Conservation (phyloP, 2,113 vertebrate species). For the Chaetorhynchus papuensis region DNA sequence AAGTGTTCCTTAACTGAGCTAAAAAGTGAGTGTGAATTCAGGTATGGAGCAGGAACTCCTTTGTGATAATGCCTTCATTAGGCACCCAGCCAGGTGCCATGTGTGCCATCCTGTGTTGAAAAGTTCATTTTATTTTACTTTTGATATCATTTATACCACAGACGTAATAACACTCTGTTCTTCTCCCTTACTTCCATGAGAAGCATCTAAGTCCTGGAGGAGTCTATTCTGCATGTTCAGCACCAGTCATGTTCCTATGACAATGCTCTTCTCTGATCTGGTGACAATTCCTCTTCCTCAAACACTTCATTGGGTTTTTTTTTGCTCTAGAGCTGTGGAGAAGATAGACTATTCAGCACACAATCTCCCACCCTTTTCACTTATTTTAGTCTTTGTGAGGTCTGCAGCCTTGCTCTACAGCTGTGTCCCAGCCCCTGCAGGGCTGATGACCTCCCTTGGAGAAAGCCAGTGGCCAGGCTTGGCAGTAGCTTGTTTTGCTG, state of each 20-base stretch:
- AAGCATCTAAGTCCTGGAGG: not conserved
- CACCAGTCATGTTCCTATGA: not conserved
- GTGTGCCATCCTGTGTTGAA: not conserved
- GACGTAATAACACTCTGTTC: not conserved
- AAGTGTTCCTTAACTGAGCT: not conserved
- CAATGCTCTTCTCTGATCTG: not conserved
- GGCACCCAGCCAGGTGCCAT: not conserved
- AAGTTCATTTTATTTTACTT: not conserved
- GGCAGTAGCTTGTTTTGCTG: not conserved
- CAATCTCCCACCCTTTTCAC: not conserved
- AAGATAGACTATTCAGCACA: not conserved
- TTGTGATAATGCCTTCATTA: not conserved
- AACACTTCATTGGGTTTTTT: not conserved
- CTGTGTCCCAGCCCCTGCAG: not conserved
- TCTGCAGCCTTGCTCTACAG: not conserved
- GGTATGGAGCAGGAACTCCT: not conserved
- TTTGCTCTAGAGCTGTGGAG: not conserved
- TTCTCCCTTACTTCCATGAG: not conserved
- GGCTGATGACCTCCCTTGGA: not conserved
- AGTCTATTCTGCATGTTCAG: not conserved
- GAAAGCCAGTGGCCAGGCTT: not conserved
- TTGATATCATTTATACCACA: not conserved
- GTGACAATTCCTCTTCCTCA: not conserved
- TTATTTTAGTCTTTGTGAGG: not conserved
- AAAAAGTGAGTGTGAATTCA: not conserved